Evolutionary conservation across 2,113 vertebrate species (phyloP).

Genomic region (Phycodurus eques): DNA sequence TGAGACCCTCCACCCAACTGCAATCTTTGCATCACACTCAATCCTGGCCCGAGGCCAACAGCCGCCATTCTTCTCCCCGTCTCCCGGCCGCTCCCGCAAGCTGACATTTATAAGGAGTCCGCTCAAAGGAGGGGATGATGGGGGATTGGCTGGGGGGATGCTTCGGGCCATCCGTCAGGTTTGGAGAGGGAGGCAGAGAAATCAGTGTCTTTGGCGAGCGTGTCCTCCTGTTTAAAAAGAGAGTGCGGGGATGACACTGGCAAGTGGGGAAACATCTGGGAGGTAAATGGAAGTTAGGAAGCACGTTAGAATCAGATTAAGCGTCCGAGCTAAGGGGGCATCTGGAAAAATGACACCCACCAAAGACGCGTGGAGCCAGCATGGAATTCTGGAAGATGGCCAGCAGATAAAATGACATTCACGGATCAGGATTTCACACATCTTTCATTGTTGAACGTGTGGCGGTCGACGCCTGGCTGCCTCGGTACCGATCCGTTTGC

Average conservation of each 20-base stretch:
- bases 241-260: constrained; percentile 22
- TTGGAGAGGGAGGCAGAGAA: constrained; percentile 19
- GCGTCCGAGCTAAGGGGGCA: constrained; percentile 11
- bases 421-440: constrained; percentile 57
- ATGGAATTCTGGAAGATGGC: constrained; percentile 55
- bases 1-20: constrained; percentile 47
- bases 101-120: constrained; percentile 55
- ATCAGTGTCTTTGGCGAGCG: constrained; percentile 48
- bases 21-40: constrained; percentile 16
- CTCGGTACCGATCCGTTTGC: constrained; percentile 42
- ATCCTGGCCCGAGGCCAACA: constrained; percentile 12
- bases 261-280: constrained; percentile 36
- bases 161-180: constrained; percentile 11
- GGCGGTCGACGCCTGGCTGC: constrained; percentile 32
- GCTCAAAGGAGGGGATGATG: constrained; percentile 27
- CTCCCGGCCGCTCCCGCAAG: constrained; percentile 16
- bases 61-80: constrained; percentile 11
- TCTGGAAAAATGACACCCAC: constrained; percentile 29
- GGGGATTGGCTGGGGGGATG: neutral
- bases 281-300: constrained; percentile 51
- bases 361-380: constrained; percentile 32
- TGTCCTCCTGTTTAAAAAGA: constrained; percentile 27
- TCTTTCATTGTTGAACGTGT: constrained; percentile 40
- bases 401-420: constrained; percentile 67
- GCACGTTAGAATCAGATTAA: constrained; percentile 59